A percentile compares a stretch with the other conserved stretches of the same genome.
These are phyloP conservation scores for Rhipidura dahli DNA, from an alignment of 2,113 vertebrate genomes.

Conservation along the genomic window DNA sequence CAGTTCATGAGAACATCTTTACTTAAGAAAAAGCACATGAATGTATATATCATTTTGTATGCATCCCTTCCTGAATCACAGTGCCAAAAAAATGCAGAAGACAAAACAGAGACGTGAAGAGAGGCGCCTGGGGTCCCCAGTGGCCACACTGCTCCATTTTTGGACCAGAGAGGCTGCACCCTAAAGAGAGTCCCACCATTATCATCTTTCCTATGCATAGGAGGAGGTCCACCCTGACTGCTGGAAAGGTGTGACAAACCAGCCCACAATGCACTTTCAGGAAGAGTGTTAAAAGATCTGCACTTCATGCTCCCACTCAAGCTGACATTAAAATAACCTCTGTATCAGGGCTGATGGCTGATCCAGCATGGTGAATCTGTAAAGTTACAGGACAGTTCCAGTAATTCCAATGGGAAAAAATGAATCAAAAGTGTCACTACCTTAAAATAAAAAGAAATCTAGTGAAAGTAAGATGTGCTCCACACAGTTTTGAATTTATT, in stretches of 20 bases:
- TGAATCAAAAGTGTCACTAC: not conserved
- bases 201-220: not conserved
- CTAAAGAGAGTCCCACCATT: not conserved
- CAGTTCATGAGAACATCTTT: not conserved
- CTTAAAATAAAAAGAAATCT: not conserved
- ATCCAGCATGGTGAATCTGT: not conserved
- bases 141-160: not conserved
- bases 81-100: not conserved
- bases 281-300: not conserved
- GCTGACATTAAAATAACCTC: not conserved
- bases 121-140: not conserved
- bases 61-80: not conserved
- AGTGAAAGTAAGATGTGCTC: not conserved
- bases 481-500: not conserved
- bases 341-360: not conserved
- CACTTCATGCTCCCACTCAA: not conserved
- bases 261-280: not conserved
- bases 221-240: not conserved
- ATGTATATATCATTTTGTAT: not conserved
- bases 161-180: not conserved
- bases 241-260: not conserved
- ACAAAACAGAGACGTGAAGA: not conserved
- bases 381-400: not conserved
- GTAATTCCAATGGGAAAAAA: not conserved
- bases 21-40: not conserved